Conservation (phyloP, 2,888 invertebrate species). For the Drosophila anomelani region DNA sequence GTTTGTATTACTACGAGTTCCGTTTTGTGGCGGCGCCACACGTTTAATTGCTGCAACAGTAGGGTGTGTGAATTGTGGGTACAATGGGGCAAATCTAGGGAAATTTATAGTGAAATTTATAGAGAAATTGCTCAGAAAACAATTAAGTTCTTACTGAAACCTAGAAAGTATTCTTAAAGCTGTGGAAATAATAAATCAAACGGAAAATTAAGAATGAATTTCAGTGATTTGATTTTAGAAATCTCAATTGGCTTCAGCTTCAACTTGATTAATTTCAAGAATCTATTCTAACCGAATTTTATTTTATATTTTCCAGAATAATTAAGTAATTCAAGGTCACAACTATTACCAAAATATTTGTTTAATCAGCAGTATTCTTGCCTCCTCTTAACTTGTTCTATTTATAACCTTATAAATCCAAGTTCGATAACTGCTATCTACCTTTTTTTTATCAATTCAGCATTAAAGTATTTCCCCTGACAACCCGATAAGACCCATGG, state of each 20-base stretch:
- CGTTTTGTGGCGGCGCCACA: slow-evolving; percentile 47
- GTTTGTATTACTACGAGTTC: slow-evolving; percentile 46
- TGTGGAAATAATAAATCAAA: neutral
- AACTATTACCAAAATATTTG: neutral
- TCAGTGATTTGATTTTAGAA: neutral
- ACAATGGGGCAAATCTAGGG: slow-evolving; percentile 19
- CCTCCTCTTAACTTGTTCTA: neutral
- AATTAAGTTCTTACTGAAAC: too few relatives aligned
- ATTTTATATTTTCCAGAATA: neutral
- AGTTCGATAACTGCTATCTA: slow-evolving; percentile 1
- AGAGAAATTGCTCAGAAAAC: neutral
- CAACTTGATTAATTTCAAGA: neutral
- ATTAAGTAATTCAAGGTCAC: neutral
- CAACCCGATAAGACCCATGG: slow-evolving; percentile 6
- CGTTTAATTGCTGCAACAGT: slow-evolving; percentile 38
- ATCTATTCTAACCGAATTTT: neutral
- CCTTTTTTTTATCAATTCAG: neutral
- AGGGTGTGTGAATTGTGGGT: slow-evolving; percentile 23
- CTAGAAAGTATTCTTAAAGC: neutral
- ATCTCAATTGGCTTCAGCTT: neutral
- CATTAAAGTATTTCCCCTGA: slow-evolving; percentile 2
- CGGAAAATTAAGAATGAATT: neutral
- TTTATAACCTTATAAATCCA: neutral
- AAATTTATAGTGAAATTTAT: neutral
- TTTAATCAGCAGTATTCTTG: too few relatives aligned